These are phyloP conservation scores for Caenorhabditis remanei DNA, from an alignment of 1,140 invertebrate species.

Conservation along the genomic window DNA sequence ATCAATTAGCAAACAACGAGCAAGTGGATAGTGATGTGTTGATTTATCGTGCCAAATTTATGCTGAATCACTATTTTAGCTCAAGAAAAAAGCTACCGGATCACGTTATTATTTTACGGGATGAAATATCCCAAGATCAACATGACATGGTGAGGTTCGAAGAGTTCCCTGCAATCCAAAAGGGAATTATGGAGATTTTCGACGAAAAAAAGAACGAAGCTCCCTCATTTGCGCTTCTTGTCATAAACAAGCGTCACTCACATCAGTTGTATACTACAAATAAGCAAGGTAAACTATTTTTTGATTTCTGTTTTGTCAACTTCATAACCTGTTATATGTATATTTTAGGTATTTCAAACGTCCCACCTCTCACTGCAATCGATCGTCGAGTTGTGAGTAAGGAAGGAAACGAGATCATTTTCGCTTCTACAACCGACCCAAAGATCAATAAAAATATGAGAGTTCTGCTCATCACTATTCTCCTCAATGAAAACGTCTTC, in stretches of 20 bases:
- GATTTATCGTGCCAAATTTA: not conserved
- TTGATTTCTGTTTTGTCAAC: no score
- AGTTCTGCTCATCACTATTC: no score
- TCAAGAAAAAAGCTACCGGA: constrained; percentile 7
- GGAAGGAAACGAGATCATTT: no score
- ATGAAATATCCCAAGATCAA: constrained; percentile 62
- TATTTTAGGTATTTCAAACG: no score
- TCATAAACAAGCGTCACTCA: not conserved
- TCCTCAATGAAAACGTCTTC: no score
- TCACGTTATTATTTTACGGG: constrained; percentile 55
- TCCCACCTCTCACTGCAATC: no score
- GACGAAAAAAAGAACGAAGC: not conserved
- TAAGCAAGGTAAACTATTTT: no score
- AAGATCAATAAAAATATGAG: no score
- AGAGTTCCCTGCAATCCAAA: constrained; percentile 46
- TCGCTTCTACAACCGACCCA: no score
- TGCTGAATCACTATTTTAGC: constrained; percentile 39
- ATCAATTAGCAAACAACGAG: constrained; percentile 56
- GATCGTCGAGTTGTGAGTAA: no score
- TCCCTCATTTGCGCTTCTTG: not conserved
- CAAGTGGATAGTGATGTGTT: constrained; percentile 40
- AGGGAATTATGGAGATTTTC: not conserved
- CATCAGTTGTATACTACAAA: no score
- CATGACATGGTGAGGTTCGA: constrained; percentile 48
- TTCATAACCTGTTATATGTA: no score